A percentile compares a stretch with the other conserved stretches of the same genome.
Conservation (phyloP, 2,113 vertebrate genomes). For the Strigops habroptila region DNA sequence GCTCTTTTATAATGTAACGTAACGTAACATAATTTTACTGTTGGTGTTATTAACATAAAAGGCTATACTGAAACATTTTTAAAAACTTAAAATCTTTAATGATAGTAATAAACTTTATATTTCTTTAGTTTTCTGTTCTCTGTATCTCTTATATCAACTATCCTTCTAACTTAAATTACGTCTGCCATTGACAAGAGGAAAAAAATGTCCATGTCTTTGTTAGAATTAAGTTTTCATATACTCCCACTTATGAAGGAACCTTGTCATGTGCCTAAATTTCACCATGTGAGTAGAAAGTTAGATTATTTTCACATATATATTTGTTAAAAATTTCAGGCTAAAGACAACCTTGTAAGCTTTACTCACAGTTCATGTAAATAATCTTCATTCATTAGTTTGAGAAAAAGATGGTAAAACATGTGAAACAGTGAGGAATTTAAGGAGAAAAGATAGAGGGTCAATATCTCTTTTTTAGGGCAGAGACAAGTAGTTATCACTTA, state of each 20-base stretch:
- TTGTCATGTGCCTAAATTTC: background rate
- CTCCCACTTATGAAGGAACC: background rate
- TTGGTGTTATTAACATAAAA: slow-evolving; percentile 29
- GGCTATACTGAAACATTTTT: background rate
- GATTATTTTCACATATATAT: background rate
- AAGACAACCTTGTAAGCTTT: background rate
- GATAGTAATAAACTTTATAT: background rate
- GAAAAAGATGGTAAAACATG: background rate
- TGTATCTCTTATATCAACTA: background rate
- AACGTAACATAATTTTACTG: background rate
- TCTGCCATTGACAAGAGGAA: background rate
- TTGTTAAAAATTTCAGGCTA: background rate
- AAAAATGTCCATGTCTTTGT: background rate
- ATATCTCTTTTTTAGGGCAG: background rate
- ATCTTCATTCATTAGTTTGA: background rate
- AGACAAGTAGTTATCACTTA: background rate
- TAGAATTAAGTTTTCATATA: background rate
- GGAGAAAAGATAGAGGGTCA: background rate
- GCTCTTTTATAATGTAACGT: background rate
- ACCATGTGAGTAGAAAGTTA: background rate
- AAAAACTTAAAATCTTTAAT: background rate
- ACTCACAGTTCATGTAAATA: background rate
- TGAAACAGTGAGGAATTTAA: background rate
- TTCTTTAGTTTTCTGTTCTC: background rate
- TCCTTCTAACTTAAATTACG: background rate